Evolutionary conservation across 2,797 vertebrate species (phyloP).

Genomic region (Sciurus carolinensis): DNA sequence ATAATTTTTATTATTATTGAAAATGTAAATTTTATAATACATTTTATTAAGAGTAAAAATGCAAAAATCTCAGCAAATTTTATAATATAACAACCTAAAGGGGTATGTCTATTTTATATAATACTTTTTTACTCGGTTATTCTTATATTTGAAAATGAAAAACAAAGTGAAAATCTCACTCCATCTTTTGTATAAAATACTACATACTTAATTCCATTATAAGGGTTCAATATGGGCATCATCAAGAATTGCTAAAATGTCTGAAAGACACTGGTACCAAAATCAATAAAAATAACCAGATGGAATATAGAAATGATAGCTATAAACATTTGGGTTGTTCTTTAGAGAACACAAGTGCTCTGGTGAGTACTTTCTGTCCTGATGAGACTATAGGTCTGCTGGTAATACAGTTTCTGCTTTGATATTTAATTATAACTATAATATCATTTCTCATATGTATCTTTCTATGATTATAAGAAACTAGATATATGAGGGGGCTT

Average conservation of each 20-base stretch:
- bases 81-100: slow-evolving; percentile 19
- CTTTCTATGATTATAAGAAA: slow-evolving; percentile 73
- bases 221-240: not conserved
- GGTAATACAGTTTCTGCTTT: slow-evolving; percentile 71
- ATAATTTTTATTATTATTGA: slow-evolving; percentile 54
- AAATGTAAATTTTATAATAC: not conserved
- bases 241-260: slow-evolving; percentile 51
- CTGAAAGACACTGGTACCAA: slow-evolving; percentile 30
- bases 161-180: not conserved
- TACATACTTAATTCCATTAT: slow-evolving; percentile 41
- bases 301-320: not conserved
- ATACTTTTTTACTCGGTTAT: slow-evolving; percentile 14
- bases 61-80: not conserved
- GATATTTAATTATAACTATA: slow-evolving; percentile 80
- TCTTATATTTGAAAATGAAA: slow-evolving; percentile 25
- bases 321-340: not conserved
- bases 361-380: slow-evolving; percentile 62
- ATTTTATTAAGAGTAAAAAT: slow-evolving; percentile 67
- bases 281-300: slow-evolving; percentile 59
- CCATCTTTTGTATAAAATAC: slow-evolving; percentile 38
- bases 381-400: slow-evolving; percentile 68
- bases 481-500: slow-evolving; percentile 65
- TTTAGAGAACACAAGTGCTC: not conserved
- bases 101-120: slow-evolving; percentile 1
- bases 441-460: slow-evolving; percentile 72